Conservation (phyloP, 2,797 vertebrate species). For the Xenentodon cancila region DNA sequence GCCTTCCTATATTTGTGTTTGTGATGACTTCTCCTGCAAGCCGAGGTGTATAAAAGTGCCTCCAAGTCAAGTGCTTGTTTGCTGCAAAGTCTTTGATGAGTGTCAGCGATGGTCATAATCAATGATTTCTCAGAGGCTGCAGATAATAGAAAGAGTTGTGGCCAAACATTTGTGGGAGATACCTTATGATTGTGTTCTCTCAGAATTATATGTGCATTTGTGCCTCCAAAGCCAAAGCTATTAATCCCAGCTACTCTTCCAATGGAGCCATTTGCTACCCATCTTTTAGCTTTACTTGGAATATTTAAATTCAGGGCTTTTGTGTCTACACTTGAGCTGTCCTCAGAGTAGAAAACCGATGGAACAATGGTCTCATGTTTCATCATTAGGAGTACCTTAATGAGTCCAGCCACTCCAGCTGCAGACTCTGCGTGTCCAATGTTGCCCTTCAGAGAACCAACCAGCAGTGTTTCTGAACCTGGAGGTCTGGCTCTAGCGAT, state of each 20-base stretch:
- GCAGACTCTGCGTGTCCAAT: constrained; percentile 89
- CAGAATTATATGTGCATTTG: constrained; percentile 87
- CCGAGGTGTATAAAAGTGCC: constrained; percentile 84
- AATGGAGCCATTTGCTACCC: constrained; percentile 63
- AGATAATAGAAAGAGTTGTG: constrained; percentile 82
- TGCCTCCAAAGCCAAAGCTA: constrained; percentile 91
- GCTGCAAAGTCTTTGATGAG: constrained; percentile 70
- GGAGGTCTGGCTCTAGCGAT: constrained; percentile 75
- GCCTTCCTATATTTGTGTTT: constrained; percentile 84
- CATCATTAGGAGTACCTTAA: constrained; percentile 93
- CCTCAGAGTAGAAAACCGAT: constrained; percentile 83
- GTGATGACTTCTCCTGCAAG: constrained; percentile 87
- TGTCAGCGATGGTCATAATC: constrained; percentile 72
- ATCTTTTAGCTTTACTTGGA: constrained; percentile 77
- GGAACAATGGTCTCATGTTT: constrained; percentile 87
- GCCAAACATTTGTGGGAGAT: constrained; percentile 40
- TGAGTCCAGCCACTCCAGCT: constrained; percentile 87
- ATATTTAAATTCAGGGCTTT: constrained; percentile 81
- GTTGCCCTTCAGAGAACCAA: constrained; percentile 88
- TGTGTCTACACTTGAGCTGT: constrained; percentile 76
- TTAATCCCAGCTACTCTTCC: constrained; percentile 85
- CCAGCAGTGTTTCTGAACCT: constrained; percentile 61
- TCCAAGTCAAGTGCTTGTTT: constrained; percentile 69
- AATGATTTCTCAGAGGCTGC: constrained; percentile 84
- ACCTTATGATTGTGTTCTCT: constrained; percentile 74